phyloP scores from a whole-genome alignment of 1,140 invertebrate genomes.

The Drosophila lowei region DNA sequence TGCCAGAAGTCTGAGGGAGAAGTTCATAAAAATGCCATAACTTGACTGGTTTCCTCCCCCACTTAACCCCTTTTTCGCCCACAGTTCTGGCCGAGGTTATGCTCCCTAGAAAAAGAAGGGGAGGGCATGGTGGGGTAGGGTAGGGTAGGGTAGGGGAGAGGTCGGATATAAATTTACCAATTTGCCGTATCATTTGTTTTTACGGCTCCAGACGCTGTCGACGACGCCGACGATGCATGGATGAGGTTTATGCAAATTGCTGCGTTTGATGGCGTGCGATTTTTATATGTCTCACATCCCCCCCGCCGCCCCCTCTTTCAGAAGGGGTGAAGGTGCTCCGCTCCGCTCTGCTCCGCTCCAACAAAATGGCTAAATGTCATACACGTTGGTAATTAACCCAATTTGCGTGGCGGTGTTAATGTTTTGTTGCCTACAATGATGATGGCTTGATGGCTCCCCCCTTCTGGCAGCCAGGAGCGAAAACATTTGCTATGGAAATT shows the following conservation, averaged over 20 bases:
- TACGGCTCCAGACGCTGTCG: constrained; percentile 45
- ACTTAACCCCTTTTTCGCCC: constrained; percentile 8
- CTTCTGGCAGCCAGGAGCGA: constrained; percentile 7
- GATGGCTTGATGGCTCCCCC: constrained; percentile 40
- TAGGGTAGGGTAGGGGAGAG: background rate
- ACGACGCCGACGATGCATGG: constrained; percentile 22
- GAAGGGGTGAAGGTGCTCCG: background rate
- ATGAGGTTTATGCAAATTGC: constrained; percentile 64
- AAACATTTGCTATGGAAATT: constrained; percentile 64
- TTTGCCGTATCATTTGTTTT: constrained; percentile 66
- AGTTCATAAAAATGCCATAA: constrained; percentile 70
- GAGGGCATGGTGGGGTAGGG: too few species aligned
- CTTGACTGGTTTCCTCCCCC: constrained; percentile 18
- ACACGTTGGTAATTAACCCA: constrained; percentile 74
- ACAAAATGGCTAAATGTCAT: constrained; percentile 55
- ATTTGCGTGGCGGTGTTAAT: constrained; percentile 60
- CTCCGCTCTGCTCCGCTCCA: background rate
- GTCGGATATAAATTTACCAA: constrained; percentile 63
- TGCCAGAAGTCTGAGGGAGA: constrained; percentile 32
- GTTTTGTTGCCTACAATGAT: constrained; percentile 34
- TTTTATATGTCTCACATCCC: constrained; percentile 27
- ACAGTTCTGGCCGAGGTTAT: too few species aligned
- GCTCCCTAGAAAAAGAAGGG: background rate
- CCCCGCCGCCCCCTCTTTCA: background rate
- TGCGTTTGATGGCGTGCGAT: constrained; percentile 56